Evolutionary conservation across 2,113 vertebrate genomes (phyloP).

Genomic region (Halcyon malimbica): DNA sequence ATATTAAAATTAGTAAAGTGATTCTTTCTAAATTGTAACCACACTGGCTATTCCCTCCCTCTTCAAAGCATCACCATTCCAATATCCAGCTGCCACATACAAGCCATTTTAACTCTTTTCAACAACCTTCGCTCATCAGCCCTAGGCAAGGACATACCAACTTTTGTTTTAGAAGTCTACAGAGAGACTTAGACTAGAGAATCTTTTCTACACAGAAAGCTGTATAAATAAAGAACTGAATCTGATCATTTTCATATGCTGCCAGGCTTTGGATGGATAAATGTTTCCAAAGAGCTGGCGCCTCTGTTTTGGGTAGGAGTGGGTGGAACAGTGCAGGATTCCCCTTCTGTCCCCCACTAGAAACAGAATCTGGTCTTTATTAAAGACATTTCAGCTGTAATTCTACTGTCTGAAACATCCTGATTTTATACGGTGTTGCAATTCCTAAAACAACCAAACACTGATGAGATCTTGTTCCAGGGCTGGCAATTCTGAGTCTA

Average conservation of each 20-base stretch:
- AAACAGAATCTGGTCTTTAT: conserved; percentile 75
- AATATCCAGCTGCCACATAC: not conserved
- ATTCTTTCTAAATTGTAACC: not conserved
- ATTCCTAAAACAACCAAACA: conserved; percentile 25
- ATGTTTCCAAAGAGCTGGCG: conserved; percentile 71
- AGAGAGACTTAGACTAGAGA: not conserved
- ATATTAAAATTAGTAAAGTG: not conserved
- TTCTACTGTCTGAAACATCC: conserved; percentile 40
- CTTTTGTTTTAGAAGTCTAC: not conserved
- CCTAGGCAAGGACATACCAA: not conserved
- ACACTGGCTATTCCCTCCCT: not conserved
- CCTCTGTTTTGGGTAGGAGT: conserved; percentile 56
- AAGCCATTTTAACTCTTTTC: not conserved
- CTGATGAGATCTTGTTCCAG: conserved; percentile 8
- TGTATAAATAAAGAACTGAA: conserved; percentile 53
- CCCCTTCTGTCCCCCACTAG: conserved; percentile 15
- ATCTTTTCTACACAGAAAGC: not conserved
- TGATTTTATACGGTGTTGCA: conserved; percentile 19
- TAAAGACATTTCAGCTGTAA: conserved; percentile 55
- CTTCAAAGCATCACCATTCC: not conserved
- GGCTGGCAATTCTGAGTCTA: not conserved
- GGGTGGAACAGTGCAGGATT: conserved; percentile 55
- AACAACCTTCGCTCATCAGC: not conserved
- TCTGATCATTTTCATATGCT: conserved; percentile 76
- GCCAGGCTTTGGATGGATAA: conserved; percentile 70